Percentiles rank a stretch among this genome's conserved stretches.
Conservation (phyloP, 2,113 vertebrate species). For the Cichladusa arquata region DNA sequence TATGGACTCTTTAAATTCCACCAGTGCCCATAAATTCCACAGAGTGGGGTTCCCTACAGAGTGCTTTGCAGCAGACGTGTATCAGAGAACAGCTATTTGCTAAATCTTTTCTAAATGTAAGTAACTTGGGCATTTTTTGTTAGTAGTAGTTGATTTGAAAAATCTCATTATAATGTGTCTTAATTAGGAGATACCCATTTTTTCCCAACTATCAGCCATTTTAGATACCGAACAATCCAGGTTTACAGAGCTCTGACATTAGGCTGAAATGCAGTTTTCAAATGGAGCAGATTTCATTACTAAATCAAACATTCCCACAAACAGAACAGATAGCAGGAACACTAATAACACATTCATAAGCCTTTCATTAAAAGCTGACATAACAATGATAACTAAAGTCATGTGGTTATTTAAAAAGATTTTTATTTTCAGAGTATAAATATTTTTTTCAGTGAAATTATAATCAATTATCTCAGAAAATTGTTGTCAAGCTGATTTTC, state of each 20-base stretch:
- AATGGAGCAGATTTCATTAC: neutral
- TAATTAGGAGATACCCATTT: neutral
- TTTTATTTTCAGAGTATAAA: neutral
- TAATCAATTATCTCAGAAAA: neutral
- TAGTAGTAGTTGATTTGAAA: neutral
- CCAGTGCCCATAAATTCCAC: constrained; percentile 1
- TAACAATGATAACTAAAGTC: neutral
- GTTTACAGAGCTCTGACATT: neutral
- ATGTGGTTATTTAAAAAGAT: neutral
- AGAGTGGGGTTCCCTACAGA: neutral
- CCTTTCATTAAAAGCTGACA: neutral
- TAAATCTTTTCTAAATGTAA: neutral
- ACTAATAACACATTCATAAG: neutral
- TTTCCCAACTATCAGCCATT: neutral
- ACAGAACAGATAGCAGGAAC: neutral
- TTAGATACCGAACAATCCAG: neutral
- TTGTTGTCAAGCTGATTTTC: neutral
- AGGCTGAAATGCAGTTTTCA: neutral
- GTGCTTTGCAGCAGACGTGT: neutral
- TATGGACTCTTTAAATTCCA: neutral
- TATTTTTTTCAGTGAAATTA: neutral
- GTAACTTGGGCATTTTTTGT: neutral
- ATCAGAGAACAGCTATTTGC: neutral
- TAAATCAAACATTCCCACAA: neutral
- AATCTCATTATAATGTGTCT: neutral